Evolutionary conservation across 2,888 invertebrate genomes (phyloP), one percentile per base, ranked within the genome.

Genomic region (Sarcophaga caerulescens): DNA sequence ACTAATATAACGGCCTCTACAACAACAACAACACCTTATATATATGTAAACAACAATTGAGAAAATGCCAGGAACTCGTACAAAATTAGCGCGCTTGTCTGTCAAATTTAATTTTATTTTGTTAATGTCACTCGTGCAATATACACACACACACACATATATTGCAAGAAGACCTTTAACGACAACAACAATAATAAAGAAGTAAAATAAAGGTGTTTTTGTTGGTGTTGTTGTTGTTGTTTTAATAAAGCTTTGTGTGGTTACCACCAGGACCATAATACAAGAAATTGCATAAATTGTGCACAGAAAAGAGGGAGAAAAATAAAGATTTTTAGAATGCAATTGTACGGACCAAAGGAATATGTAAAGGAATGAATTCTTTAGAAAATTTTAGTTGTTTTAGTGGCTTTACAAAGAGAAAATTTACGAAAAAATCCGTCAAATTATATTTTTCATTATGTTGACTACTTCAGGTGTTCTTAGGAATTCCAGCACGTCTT

Each of bases 11-110:
- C 78, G 75, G 68, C 62, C 62, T 65, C 77, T 84, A 79, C 81
- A 47, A 59, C 68, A 90, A 90, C 90, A 47, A 59, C 71, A 90
- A 90, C 90, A 90, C 90, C 90, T 90, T 90, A 88, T 90, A 71
- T 25, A 65, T 14, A 52, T 25, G 8, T 14, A 69, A 19, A 89
- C 90, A 2, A 75, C 80, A 85, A 35, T 35, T 35, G 35, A 35
- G 2, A 35, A 35, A 35, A 69, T 89, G 88, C 88, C 87, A 91
- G 90, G 90, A 84, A 87, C 74, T 74, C 68, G 65, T 75, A 77
- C 84, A 81, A 85, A 92, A 92, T 92, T 92, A 92, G 93, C 92
- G 92, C 91, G 92, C 91, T 92, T 92, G 92, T 92, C 93, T 92
- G 92, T 92, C 93, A 92, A 92, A 92, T 91, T 92, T 90, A 92